These are phyloP conservation scores for Cygnus atratus DNA, from an alignment of 2,113 vertebrate species.

Conservation along the genomic window DNA sequence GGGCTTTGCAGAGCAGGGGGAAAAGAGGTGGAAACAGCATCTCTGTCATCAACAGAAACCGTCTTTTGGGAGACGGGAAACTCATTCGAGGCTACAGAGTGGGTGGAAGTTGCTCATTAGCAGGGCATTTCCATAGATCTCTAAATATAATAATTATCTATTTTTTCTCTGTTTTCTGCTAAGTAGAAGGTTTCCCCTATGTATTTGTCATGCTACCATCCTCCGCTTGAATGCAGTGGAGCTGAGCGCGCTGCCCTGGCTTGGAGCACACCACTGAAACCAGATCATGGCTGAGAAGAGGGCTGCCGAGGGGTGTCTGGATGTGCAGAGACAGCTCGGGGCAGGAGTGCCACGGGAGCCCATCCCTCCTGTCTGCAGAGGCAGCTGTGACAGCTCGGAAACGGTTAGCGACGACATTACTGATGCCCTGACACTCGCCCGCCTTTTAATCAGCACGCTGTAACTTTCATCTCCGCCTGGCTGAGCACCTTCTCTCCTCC, in stretches of 20 bases:
- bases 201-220: neutral
- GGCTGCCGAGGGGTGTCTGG: neutral
- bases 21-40: neutral
- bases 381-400: constrained; percentile 8
- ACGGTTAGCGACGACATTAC: neutral
- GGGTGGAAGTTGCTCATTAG: neutral
- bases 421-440: neutral
- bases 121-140: neutral
- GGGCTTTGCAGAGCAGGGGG: neutral
- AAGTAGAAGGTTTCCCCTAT: neutral
- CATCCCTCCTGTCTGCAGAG: neutral
- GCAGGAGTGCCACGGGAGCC: constrained; percentile 72
- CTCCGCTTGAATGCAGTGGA: neutral
- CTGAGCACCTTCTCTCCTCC: constrained; percentile 22
- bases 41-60: neutral
- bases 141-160: neutral
- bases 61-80: neutral
- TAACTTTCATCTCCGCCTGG: neutral
- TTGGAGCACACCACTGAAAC: neutral
- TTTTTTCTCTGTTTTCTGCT: neutral
- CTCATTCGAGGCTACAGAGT: neutral
- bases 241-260: neutral
- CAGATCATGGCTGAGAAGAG: neutral
- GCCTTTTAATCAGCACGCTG: constrained; percentile 46
- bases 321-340: constrained; percentile 55